A percentile compares a stretch with the other conserved stretches of the same genome.
phyloP scores from a whole-genome alignment of 35 echinoderm and acorn worm species.

The Apostichopus californicus region DNA sequence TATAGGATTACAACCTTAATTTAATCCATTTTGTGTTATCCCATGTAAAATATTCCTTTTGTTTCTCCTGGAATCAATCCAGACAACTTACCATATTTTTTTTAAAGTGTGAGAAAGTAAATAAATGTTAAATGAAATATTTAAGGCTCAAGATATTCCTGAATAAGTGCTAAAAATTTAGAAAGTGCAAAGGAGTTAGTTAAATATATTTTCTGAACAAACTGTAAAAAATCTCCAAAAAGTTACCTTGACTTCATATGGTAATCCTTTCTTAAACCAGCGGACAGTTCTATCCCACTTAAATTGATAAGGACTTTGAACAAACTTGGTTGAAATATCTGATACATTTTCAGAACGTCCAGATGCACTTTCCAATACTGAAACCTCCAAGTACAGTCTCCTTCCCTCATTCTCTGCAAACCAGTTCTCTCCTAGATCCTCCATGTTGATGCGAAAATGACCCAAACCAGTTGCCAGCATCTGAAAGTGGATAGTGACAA shows the following conservation, averaged over 20 bases:
- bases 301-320: slow-evolving; percentile 62
- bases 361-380: slow-evolving; percentile 62
- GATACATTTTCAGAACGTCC: slow-evolving; percentile 58
- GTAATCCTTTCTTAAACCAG: slow-evolving; percentile 73
- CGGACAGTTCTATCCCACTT: slow-evolving; percentile 51
- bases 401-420: slow-evolving; percentile 63
- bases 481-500: neutral
- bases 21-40: too few species aligned
- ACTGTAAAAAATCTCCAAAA: neutral
- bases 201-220: too few species aligned
- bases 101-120: too few species aligned
- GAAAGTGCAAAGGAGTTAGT: too few species aligned
- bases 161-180: too few species aligned
- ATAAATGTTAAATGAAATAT: too few species aligned
- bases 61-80: too few species aligned
- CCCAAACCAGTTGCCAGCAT: slow-evolving; percentile 6
- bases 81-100: too few species aligned
- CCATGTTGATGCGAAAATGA: neutral
- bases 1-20: too few species aligned
- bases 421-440: slow-evolving; percentile 59
- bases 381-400: slow-evolving; percentile 55
- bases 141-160: too few species aligned
- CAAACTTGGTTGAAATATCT: slow-evolving; percentile 52
- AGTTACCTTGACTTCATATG: slow-evolving; percentile 82
- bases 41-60: too few species aligned